A percentile compares a stretch with the other conserved stretches of the same genome.
Conservation (phyloP, 2,113 vertebrate species). For the Proteles cristata region DNA sequence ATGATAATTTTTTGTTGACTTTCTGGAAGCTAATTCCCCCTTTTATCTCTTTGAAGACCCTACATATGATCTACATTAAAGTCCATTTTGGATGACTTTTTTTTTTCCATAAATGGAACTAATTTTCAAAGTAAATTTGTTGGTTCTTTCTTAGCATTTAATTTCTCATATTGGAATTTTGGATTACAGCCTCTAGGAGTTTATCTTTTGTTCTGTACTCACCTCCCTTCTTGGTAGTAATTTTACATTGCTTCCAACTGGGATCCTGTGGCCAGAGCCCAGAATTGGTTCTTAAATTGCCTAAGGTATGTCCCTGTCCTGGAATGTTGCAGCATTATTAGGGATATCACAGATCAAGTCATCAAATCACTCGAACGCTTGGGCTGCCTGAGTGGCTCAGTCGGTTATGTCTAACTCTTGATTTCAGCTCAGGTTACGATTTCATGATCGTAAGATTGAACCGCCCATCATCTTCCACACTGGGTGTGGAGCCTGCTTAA, state of each 20-base stretch:
- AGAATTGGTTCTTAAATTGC: background rate
- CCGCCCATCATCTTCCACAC: too few species aligned
- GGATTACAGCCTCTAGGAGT: background rate
- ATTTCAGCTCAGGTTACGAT: too few species aligned
- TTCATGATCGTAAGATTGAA: too few species aligned
- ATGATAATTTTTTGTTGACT: background rate
- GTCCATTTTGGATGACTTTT: background rate
- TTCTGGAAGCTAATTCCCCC: background rate
- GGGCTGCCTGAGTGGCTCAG: background rate
- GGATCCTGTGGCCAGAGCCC: background rate
- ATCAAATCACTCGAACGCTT: background rate
- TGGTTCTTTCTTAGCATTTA: constrained; percentile 22
- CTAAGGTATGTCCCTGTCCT: background rate
- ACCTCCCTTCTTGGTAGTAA: background rate
- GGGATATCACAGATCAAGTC: background rate
- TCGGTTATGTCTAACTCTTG: too few species aligned
- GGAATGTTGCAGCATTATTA: background rate
- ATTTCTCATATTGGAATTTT: background rate
- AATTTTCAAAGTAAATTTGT: background rate
- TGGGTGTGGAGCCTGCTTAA: too few species aligned
- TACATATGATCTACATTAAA: background rate
- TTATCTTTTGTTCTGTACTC: background rate
- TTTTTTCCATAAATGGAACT: background rate
- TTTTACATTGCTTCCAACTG: background rate
- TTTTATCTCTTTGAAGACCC: background rate